These are phyloP conservation scores for Mesorhabditis spiculigera DNA, from an alignment of 2,888 invertebrate genomes.

Conservation along the genomic window DNA sequence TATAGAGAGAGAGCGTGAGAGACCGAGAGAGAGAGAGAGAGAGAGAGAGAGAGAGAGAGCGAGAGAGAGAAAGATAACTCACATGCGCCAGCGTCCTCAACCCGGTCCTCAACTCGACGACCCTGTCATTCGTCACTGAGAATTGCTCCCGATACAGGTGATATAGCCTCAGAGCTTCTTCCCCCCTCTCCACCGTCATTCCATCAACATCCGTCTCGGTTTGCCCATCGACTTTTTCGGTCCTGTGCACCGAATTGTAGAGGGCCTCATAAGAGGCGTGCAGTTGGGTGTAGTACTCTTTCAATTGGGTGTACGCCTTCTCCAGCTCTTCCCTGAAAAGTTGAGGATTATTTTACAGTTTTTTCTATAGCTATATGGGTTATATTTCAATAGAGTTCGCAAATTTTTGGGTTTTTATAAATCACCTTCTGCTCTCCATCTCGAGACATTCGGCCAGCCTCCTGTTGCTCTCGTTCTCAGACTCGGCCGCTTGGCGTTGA, in stretches of 20 bases:
- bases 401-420: neutral
- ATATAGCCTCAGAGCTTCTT: neutral
- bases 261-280: constrained; percentile 39
- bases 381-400: too few relatives aligned
- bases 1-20: too few relatives aligned
- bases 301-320: constrained; percentile 36
- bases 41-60: too few relatives aligned
- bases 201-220: neutral
- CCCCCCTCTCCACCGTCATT: too few relatives aligned
- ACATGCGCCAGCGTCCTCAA: too few relatives aligned
- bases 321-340: constrained; percentile 37
- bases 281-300: constrained; percentile 40
- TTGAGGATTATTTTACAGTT: too few relatives aligned
- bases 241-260: constrained; percentile 23
- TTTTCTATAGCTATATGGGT: too few relatives aligned
- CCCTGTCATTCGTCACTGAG: neutral
- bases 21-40: too few relatives aligned
- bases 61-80: too few relatives aligned
- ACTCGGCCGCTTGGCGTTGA: constrained; percentile 36
- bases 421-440: constrained; percentile 34
- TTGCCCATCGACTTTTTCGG: neutral
- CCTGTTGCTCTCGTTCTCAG: constrained; percentile 41
- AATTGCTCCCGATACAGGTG: neutral
- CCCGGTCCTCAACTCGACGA: too few relatives aligned
- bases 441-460: constrained; percentile 40